phyloP scores from a whole-genome alignment of 2,797 vertebrate species.

The Paguma larvata region DNA sequence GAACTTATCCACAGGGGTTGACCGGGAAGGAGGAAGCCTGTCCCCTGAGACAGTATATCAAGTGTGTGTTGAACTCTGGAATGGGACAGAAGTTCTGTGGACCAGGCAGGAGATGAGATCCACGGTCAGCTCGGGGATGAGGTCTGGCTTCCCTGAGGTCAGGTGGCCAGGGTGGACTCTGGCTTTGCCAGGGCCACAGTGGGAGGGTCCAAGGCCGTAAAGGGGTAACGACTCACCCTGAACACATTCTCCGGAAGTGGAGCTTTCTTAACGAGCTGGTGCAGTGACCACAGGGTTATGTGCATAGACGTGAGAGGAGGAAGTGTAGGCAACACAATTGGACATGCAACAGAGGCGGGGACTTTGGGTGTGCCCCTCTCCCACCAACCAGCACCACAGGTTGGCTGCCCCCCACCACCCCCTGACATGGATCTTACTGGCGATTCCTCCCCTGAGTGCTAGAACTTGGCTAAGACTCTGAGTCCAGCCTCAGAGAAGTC shows the following conservation, averaged over 20 bases:
- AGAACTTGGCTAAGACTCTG: not conserved
- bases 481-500: not conserved
- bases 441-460: not conserved
- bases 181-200: not conserved
- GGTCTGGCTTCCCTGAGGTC: not conserved
- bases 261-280: not conserved
- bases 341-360: not conserved
- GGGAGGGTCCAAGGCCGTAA: not conserved
- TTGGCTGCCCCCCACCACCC: fast-evolving
- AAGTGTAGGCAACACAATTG: not conserved
- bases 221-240: not conserved
- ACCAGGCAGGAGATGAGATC: not conserved
- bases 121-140: not conserved
- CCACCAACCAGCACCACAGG: not conserved
- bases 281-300: fast-evolving
- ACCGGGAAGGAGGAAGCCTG: not conserved
- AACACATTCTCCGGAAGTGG: not conserved
- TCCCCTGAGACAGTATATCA: not conserved
- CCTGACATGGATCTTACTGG: not conserved
- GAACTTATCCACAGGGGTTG: not conserved
- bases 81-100: not conserved
- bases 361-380: no score
- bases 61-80: not conserved
- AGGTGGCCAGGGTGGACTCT: not conserved
- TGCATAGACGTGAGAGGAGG: not conserved